Base-by-base conservation (phyloP, 2,113 vertebrate genomes). In the Hemiprocne comata region DNA sequence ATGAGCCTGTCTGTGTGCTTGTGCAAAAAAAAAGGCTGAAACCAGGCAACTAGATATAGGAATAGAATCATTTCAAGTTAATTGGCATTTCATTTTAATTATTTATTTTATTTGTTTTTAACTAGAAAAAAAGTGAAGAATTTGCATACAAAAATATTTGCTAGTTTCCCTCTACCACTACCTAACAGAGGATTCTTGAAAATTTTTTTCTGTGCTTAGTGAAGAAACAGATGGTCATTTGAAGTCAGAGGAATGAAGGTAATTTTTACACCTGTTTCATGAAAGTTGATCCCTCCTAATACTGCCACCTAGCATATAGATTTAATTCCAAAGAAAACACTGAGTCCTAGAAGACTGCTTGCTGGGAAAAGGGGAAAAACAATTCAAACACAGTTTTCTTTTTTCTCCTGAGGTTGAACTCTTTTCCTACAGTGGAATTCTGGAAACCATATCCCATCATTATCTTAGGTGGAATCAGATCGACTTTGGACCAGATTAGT, bases 171-270 rank as follows among this genome's bases (percentile, higher is more conserved):
- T 66, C 17, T 9, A 28, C 3, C 4, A 44, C 18, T 36, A 12
- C 17, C 13, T 21, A 50, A 71, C 17, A 50, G 54, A 72, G 33
- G 8, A 93, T 66, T 48, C 14, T 67, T 76, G 21, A 4, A 42
- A 19, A 71, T 11, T 24, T 79, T 83, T 83, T 91, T n/a, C 64
- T 58, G 20, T 28, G 60, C 7, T 57, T 24, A 61, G 2, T 65
- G 44, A 66, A 92, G 80, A 71, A 89, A 89, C 33, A 93, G 55
- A 83, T 84, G 92, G 60, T 60, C 48, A 48, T 55, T 92, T 95
- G 31, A 84, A 89, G 17, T 44, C 53, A 77, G 34, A 42, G 25
- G 51, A 54, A 79, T 13, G 1, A 1, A 87, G 36, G 23, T 69
- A 54, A 46, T 92, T 84, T 88, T 92, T 69, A 92, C 64, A 76